These are phyloP conservation scores for Dendroctonus ponderosae DNA, from an alignment of 1,140 invertebrate species.

Conservation along the genomic window DNA sequence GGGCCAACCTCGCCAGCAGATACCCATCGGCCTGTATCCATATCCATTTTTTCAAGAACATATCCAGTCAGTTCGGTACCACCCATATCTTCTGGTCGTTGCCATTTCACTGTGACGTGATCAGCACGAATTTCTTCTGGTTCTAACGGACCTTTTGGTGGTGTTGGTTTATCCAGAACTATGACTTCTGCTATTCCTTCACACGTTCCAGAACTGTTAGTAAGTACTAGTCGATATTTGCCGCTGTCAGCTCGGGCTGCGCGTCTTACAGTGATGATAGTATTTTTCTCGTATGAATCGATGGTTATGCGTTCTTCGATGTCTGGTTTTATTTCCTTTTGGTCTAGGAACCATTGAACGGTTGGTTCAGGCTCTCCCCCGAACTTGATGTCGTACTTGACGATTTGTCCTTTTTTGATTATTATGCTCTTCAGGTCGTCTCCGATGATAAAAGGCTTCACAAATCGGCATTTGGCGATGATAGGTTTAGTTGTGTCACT, in stretches of 20 bases:
- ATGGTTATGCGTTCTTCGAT: slow-evolving; percentile 71
- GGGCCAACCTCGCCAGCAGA: slow-evolving; percentile 88
- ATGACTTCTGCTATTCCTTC: slow-evolving; percentile 84
- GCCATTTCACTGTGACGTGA: slow-evolving; percentile 93
- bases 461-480: slow-evolving; percentile 92
- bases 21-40: slow-evolving; percentile 89
- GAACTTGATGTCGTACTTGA: slow-evolving; percentile 91
- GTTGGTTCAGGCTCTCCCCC: slow-evolving; percentile 93
- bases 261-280: slow-evolving; percentile 84
- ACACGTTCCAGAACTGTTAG: slow-evolving; percentile 80
- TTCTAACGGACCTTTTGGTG: slow-evolving; percentile 82
- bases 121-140: slow-evolving; percentile 84
- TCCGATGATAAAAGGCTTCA: slow-evolving; percentile 90
- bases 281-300: slow-evolving; percentile 88
- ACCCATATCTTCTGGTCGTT: slow-evolving; percentile 90
- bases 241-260: slow-evolving; percentile 85
- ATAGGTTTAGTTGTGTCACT: slow-evolving; percentile 93
- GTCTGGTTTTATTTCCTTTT: slow-evolving; percentile 72
- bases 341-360: slow-evolving; percentile 74
- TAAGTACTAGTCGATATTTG: slow-evolving; percentile 82
- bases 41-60: slow-evolving; percentile 94
- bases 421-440: slow-evolving; percentile 82
- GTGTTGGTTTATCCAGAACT: slow-evolving; percentile 86
- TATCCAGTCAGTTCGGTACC: slow-evolving; percentile 93
- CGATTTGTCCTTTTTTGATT: slow-evolving; percentile 91